Evolutionary conservation across 2,888 invertebrate species (phyloP), one percentile per base, ranked within the genome.

Genomic region (Drosophila sordidula): DNA sequence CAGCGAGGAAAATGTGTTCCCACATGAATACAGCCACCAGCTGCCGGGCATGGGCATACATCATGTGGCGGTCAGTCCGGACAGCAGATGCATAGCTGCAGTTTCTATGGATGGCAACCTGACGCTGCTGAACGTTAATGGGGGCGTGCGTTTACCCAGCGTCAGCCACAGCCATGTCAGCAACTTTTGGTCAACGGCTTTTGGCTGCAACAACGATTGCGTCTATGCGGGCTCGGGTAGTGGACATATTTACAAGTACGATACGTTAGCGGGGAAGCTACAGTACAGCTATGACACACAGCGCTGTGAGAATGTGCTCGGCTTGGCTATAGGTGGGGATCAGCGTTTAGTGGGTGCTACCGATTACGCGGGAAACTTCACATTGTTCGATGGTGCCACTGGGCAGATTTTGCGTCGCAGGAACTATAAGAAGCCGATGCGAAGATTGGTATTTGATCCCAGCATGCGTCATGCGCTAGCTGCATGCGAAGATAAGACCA

Each of bases 401-500:
- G 64, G 71, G 0, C 51, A 65, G 5, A 6, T 75, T 6, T 1
- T 79, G 3, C 57, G 56, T 0, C 46, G 57, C 6, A 6, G 42
- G 0, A 46, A 59, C 18, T 65, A 26, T 18, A 45, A 46, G 26
- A 29, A 42, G 32, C 55, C 76, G 0, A 8, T 77, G 36, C 56
- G 80, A 3, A 46, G 42, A 16, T n/a, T 78, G 5, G 51, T 42
- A 0, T 71, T 65, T 34, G 59, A 67, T 47, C 38, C 57, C 1
- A 4, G 9, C 1, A 41, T 46, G 57, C 26, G 14, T 0, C 2
- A 8, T 0, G 58, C 65, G 0, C 3, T 71, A 11, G 68, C 63
- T 12, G 76, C 80, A 1, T 80, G 78, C 9, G 71, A 78, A 67
- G 76, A 77, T 32, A 45, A 56, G 11, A 71, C 71, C 5, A 38